Evolutionary conservation across 2,888 invertebrate genomes (phyloP).

Genomic region (Amphipyra berbera): DNA sequence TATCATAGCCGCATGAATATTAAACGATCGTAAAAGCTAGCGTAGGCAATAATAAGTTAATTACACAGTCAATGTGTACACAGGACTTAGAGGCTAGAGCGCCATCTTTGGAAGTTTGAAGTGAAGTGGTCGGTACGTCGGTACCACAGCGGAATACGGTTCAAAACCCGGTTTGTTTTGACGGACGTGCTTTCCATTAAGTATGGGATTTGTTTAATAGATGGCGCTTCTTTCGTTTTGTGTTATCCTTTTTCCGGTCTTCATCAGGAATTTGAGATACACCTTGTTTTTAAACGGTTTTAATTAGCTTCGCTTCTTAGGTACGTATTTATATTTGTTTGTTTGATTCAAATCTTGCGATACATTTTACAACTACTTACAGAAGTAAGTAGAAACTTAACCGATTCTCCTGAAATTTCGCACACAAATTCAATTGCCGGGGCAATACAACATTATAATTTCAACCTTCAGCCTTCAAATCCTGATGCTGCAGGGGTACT

Average conservation of each 20-base stretch:
- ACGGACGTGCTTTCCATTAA: neutral
- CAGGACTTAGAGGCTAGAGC: constrained; percentile 4
- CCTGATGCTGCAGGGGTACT: too few relatives aligned
- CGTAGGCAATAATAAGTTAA: constrained; percentile 51
- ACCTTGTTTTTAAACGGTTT: neutral
- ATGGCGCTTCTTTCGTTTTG: constrained; percentile 26
- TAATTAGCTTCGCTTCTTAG: neutral
- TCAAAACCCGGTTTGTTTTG: neutral
- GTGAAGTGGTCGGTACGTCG: neutral
- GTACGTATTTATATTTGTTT: neutral
- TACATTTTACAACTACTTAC: too few relatives aligned
- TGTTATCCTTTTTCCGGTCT: neutral
- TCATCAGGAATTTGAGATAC: neutral
- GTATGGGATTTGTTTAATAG: constrained; percentile 5
- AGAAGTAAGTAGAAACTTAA: too few relatives aligned
- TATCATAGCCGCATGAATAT: constrained; percentile 53
- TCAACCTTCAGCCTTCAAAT: too few relatives aligned
- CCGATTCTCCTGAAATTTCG: too few relatives aligned
- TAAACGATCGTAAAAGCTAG: constrained; percentile 58
- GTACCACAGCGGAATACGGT: neutral
- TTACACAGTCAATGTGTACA: constrained; percentile 27
- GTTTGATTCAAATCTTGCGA: too few relatives aligned
- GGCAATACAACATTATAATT: too few relatives aligned
- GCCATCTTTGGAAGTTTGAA: constrained; percentile 51
- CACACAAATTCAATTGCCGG: too few relatives aligned